Percentiles rank a stretch among this genome's conserved stretches.
These are phyloP conservation scores for Pegea sp. DNA, from an alignment of 23 tunicate species.

Conservation along the genomic window DNA sequence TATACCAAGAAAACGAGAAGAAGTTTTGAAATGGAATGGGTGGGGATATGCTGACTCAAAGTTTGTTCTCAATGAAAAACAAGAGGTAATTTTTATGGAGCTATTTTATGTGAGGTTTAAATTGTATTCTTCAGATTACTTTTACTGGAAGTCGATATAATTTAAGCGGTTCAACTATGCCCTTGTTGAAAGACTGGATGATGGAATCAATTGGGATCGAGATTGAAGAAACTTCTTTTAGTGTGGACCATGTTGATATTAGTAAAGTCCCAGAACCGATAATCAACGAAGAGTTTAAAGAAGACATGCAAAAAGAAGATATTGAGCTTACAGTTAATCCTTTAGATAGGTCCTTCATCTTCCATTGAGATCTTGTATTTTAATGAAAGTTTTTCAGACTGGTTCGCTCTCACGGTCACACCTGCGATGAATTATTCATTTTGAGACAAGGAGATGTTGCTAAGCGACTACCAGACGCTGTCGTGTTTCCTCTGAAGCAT, in stretches of 20 bases:
- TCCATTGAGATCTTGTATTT: background rate
- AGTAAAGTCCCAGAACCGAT: slow-evolving; percentile 47
- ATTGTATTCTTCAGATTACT: slow-evolving; percentile 11
- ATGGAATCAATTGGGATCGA: slow-evolving; percentile 30
- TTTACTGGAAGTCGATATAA: slow-evolving; percentile 78
- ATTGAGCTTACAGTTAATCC: slow-evolving; percentile 58
- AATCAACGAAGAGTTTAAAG: slow-evolving; percentile 37
- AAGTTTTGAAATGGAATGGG: slow-evolving; percentile 54
- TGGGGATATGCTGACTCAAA: slow-evolving; percentile 79
- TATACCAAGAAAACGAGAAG: slow-evolving; percentile 73
- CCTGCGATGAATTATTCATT: slow-evolving; percentile 53
- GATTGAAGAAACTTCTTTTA: slow-evolving; percentile 12
- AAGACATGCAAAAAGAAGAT: slow-evolving; percentile 30
- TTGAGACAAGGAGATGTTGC: slow-evolving; percentile 35
- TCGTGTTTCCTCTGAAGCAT: slow-evolving; percentile 71
- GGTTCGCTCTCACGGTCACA: slow-evolving; percentile 83
- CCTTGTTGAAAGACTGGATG: slow-evolving; percentile 75
- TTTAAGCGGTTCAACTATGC: slow-evolving; percentile 51
- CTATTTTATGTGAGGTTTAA: background rate
- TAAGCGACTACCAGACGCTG: slow-evolving; percentile 53
- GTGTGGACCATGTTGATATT: slow-evolving; percentile 12
- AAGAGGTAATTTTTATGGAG: slow-evolving; percentile 3
- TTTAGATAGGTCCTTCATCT: slow-evolving; percentile 28
- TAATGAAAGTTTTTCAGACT: slow-evolving; percentile 9
- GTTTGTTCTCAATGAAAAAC: slow-evolving; percentile 30